Base-by-base conservation (phyloP, 2,888 invertebrate genomes). In the Cerastis rubricosa region DNA sequence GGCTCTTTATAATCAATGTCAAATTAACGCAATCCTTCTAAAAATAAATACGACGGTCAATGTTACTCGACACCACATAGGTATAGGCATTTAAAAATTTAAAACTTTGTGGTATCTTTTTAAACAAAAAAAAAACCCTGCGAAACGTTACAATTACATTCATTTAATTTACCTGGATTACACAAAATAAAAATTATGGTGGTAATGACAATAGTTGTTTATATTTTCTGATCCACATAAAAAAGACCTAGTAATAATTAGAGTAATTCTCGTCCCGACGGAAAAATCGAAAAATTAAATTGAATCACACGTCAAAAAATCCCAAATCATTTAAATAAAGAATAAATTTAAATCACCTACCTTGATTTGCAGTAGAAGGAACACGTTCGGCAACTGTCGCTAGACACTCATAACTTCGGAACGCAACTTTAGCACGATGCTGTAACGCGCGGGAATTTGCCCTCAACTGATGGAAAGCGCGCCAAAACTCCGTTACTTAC, bases 401-500 rank as follows among this genome's bases (percentile, higher is more conserved):
- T 90, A 93, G 85, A 87, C 91, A 90, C 90, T 89, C 94, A 94
- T 94, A 93, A 94, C 94, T 94, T 93, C 85, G 85, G 86, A 83
- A 84, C 84, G 89, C 72, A 90, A 90, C 88, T 90, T 90, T 82
- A 75, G 84, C 84, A 81, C 74, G 81, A 87, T 78, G 78, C 78
- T 74, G 81, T 77, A 83, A 81, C 90, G 86, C 94, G 94, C 94
- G 94, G 93, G 93, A 94, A 95, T 89, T 93, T 91, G 80, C 85
- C 82, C 86, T 77, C 91, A 93, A 96, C 96, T 96, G 96, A 93
- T 93, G 94, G 88, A 93, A 94, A 95, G 87, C 95, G 93, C 96
- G 96, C 93, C 91, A 95, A 96, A 96, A 93, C 96, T 89, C 88
- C 88, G 76, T 90, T 96, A 95, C 94, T 96, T 96, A 96, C 95